Base-by-base conservation (phyloP, 2,113 vertebrate genomes). In the Scophthalmus maximus region DNA sequence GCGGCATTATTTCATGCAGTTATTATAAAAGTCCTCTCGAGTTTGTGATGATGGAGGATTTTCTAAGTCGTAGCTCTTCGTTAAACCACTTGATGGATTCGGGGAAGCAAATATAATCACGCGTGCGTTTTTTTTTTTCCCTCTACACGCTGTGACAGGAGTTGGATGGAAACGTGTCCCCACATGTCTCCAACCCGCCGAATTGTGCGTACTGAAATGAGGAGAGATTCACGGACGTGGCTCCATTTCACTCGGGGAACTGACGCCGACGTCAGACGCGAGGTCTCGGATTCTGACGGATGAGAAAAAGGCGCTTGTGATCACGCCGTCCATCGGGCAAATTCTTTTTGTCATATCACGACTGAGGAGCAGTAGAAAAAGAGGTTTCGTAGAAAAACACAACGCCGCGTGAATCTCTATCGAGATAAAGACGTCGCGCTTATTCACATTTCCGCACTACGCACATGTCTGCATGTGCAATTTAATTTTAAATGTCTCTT, bases 31-130 rank as follows among this genome's bases (percentile, higher is more conserved):
- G 65, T 79, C 68, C 50, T 71, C 65, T 47, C 32, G 40, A 70
- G 10, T 9, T 51, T 44, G 20, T 7, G 40, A 77, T 68, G 82
- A 83, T 66, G 57, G 83, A 85, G 68, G 81, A 64, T 50, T 74
- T n/a, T 73, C 52, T 81, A 85, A 83, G 82, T 69, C 66, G 61
- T 27, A 73, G 79, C 75, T 77, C 75, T 77, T 50, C 49, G 78
- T 66, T 82, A 73, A 84, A 88, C 80, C 81, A 29, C 82, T 47
- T 67, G 73, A 83, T 75, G 84, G 69, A 83, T 88, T 56, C 0
- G 2, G n/a, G n/a, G n/a, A 80, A 62, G 57, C 63, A 87, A 80
- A 84, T 79, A 79, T 68, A 82, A 70, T 71, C 72, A 52, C 70
- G 32, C 32, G 9, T 6, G 32, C 32, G 32, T 15, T 78, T 83